Percentiles rank a stretch among this genome's conserved stretches.
phyloP scores from a whole-genome alignment of 2,888 invertebrate genomes.

The Drosophila mercatorum region DNA sequence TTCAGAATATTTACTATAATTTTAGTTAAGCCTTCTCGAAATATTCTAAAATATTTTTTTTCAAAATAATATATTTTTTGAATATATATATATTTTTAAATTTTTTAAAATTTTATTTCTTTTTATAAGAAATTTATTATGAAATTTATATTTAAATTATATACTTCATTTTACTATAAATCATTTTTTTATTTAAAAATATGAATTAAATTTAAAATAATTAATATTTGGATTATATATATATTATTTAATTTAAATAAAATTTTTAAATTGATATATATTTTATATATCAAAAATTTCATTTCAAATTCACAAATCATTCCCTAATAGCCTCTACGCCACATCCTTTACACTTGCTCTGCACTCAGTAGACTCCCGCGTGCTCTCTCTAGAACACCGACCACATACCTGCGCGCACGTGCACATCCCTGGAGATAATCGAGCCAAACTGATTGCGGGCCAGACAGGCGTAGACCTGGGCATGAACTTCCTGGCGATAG shows the following conservation, averaged over 20 bases:
- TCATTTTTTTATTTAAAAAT: neutral
- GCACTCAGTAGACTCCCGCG: slow-evolving; percentile 35
- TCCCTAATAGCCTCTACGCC: neutral
- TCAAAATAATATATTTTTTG: too few species aligned
- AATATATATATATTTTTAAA: too few species aligned
- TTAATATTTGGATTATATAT: too few species aligned
- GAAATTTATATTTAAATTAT: neutral
- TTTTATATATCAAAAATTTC: too few species aligned
- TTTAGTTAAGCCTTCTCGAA: too few species aligned
- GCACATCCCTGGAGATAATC: slow-evolving; percentile 95
- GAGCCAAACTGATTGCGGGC: slow-evolving; percentile 95
- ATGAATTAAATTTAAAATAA: neutral
- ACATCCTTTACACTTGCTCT: slow-evolving; percentile 51
- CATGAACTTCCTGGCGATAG: slow-evolving; percentile 96
- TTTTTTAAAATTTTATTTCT: too few species aligned
- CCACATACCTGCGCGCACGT: slow-evolving; percentile 95
- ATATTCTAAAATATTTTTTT: too few species aligned
- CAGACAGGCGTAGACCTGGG: slow-evolving; percentile 96
- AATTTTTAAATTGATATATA: too few species aligned
- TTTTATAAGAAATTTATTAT: neutral
- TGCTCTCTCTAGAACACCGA: slow-evolving; percentile 74
- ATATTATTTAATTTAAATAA: too few species aligned
- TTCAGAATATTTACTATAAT: too few species aligned
- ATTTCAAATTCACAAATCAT: too few species aligned
- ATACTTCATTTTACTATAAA: too few species aligned